Conservation (phyloP, 2,888 invertebrate species). For the Cheiracanthium punctorium region DNA sequence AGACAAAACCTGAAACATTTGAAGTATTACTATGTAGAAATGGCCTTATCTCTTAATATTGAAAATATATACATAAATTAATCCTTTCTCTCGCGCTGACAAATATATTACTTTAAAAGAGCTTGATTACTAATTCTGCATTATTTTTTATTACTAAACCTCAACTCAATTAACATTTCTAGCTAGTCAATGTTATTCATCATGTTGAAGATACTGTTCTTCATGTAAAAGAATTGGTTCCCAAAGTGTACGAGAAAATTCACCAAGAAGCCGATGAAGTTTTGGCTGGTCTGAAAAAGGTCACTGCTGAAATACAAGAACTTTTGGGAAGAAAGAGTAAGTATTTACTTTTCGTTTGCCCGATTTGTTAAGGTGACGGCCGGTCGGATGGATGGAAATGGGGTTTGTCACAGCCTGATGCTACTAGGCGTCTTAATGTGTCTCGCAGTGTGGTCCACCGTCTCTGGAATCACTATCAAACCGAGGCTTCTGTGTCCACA, state of each 20-base stretch:
- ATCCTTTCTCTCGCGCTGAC: no score
- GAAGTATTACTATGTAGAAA: no score
- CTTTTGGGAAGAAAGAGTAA: constrained; percentile 50
- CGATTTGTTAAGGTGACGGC: no score
- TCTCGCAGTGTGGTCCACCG: no score
- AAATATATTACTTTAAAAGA: not conserved
- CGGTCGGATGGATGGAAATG: no score
- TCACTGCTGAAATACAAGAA: constrained; percentile 47
- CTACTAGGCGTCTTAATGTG: no score
- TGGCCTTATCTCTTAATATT: no score
- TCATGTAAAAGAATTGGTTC: constrained; percentile 47
- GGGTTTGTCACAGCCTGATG: no score
- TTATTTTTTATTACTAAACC: not conserved
- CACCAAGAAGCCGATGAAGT: constrained; percentile 56
- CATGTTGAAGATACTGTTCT: constrained; percentile 44
- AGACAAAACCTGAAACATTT: no score
- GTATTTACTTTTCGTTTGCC: not conserved
- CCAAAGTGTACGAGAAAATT: constrained; percentile 48
- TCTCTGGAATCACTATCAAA: no score
- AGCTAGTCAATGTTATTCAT: constrained; percentile 56
- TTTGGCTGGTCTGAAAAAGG: constrained; percentile 42
- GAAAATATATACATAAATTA: no score
- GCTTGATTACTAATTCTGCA: not conserved
- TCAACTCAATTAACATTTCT: not conserved
- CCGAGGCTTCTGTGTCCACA: no score